Conservation (phyloP, 2,888 invertebrate species). For the Caenorhabditis sulstoni region DNA sequence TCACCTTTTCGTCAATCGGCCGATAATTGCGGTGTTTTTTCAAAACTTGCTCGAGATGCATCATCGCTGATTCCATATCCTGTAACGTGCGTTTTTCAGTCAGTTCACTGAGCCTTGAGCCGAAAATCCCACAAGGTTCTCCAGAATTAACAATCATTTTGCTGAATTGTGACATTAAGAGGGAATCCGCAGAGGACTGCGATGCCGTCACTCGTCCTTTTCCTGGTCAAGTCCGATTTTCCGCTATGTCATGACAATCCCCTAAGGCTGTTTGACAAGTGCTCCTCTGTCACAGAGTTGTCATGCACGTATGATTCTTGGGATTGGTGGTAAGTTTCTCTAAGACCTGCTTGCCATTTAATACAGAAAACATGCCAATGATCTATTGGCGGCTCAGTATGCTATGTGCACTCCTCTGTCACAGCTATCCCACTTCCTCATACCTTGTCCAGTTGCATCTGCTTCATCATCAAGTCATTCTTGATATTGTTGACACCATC, state of each 20-base stretch:
- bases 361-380: slow-evolving; percentile 20
- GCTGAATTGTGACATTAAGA: background rate
- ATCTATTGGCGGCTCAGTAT: slow-evolving; percentile 6
- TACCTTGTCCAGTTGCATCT: slow-evolving; percentile 42
- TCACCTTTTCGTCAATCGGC: slow-evolving; percentile 63
- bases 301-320: slow-evolving; percentile 13
- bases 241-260: slow-evolving; percentile 8
- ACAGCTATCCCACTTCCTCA: slow-evolving; percentile 7
- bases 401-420: background rate
- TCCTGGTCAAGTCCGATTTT: background rate
- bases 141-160: background rate
- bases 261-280: background rate
- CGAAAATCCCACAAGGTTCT: slow-evolving; percentile 14
- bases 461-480: slow-evolving; percentile 40
- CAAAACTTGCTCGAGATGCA: slow-evolving; percentile 38
- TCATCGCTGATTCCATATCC: slow-evolving; percentile 45
- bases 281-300: slow-evolving; percentile 1
- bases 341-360: slow-evolving; percentile 30
- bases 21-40: slow-evolving; percentile 49
- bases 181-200: background rate
- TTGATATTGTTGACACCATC: slow-evolving; percentile 48
- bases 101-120: background rate
- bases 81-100: slow-evolving; percentile 40
- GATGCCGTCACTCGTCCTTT: background rate
- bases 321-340: slow-evolving; percentile 23